Evolutionary conservation across 1,140 invertebrate genomes (phyloP), one percentile per base, ranked within the genome.

Genomic region (Zophobas morio): DNA sequence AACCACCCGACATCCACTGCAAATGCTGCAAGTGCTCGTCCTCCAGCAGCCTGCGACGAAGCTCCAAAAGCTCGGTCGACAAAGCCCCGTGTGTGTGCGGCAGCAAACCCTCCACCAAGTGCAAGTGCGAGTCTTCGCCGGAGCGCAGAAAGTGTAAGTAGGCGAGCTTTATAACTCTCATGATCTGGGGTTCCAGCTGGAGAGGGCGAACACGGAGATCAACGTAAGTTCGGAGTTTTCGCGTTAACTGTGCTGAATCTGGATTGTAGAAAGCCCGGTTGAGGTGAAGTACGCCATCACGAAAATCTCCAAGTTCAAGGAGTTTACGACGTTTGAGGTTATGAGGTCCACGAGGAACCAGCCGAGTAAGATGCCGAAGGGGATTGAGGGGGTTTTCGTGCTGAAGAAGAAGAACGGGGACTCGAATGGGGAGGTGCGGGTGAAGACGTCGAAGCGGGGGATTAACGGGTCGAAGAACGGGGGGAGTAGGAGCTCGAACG

Each of bases 241-340:
- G 20, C 20, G 49, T 51, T 51, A 20, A n/a, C 20, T 51, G n/a
- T 6, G 49, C 2, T 20, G 49, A 51, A n/a, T 51, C 20, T 51
- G 0, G 3, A n/a, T 51, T 51, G 2, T 20, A 51, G 54, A 66
- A 8, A 3, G n/a, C 20, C 60, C 60, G 1, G 5, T 5, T 2
- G 60, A 66, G 74, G 70, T 84, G 20, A 71, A 82, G 56, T 85
- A 85, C 70, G 82, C 84, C 0, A 79, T 84, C 1, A 83, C 82
- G 8, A 81, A 78, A 63, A 84, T 85, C 6, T 82, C 83, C 3
- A 81, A 82, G 37, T 85, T 81, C 74, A 56, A 73, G 6, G 76
- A 81, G 74, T 85, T 79, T 57, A 84, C 83, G 2, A 83, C 82
- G 0, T 85, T 81, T 56, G 84, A 85, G 76, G 76, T 85, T 6